A percentile compares a stretch with the other conserved stretches of the same genome.
These are phyloP conservation scores for Papilio gigon DNA, from an alignment of 2,888 invertebrate genomes.

Conservation along the genomic window DNA sequence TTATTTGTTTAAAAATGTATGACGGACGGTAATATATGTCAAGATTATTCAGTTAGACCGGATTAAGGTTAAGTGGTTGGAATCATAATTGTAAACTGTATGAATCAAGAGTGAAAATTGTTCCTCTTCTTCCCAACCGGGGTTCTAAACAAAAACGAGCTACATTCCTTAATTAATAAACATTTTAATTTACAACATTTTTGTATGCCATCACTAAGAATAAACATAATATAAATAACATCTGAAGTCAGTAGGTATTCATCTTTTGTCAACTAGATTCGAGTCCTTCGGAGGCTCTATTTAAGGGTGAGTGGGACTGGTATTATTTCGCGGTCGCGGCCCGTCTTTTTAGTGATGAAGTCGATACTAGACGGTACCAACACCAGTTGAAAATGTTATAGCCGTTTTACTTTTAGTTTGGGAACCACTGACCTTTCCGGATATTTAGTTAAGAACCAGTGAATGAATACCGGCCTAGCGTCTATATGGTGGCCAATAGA, in stretches of 20 bases:
- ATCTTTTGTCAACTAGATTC: too few relatives aligned
- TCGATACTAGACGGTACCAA: too few relatives aligned
- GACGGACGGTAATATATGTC: not conserved
- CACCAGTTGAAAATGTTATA: too few relatives aligned
- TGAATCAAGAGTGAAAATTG: conserved; percentile 20
- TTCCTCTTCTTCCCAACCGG: not conserved
- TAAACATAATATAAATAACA: too few relatives aligned
- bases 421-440: not conserved
- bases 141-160: not conserved
- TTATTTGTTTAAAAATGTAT: not conserved
- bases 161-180: too few relatives aligned
- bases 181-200: not conserved
- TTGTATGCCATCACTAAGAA: not conserved
- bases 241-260: too few relatives aligned
- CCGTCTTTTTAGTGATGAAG: too few relatives aligned
- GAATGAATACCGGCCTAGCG: not conserved
- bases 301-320: too few relatives aligned
- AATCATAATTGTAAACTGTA: conserved; percentile 11
- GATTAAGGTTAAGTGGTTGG: conserved; percentile 35
- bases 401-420: too few relatives aligned
- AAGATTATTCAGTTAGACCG: conserved; percentile 35
- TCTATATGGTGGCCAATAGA: conserved; percentile 10
- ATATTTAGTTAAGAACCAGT: not conserved
- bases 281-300: too few relatives aligned
- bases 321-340: too few relatives aligned